A percentile compares a stretch with the other conserved stretches of the same genome.
Evolutionary conservation across 2,113 vertebrate species (phyloP).

Genomic region (Embiotoca jacksoni): DNA sequence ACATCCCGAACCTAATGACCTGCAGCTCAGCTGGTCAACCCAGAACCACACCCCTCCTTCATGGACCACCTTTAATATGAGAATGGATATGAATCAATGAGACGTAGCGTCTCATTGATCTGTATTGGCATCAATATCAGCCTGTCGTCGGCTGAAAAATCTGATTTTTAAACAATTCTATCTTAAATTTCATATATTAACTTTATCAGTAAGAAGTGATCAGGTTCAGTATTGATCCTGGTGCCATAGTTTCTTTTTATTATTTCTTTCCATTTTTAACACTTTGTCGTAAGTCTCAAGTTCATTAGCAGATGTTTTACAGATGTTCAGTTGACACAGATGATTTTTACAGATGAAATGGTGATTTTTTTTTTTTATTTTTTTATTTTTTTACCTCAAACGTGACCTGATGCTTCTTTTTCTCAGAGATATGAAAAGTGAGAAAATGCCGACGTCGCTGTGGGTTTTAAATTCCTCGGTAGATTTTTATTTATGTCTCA

Average conservation of each 20-base stretch:
- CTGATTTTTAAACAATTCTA: background rate
- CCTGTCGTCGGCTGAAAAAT: background rate
- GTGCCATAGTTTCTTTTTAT: too few species aligned
- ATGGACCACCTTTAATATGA: slow-evolving; percentile 5
- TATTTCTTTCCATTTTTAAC: too few species aligned
- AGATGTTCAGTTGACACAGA: too few species aligned
- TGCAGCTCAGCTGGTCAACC: background rate
- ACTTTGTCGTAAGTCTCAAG: too few species aligned
- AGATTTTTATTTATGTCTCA: slow-evolving; percentile 31
- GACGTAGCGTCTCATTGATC: slow-evolving; percentile 4
- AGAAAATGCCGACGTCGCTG: background rate
- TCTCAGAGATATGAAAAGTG: background rate
- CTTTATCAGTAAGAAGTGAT: too few species aligned
- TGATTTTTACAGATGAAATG: background rate
- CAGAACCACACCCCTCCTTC: background rate
- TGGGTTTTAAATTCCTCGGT: background rate
- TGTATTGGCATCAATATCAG: background rate
- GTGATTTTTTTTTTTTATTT: background rate
- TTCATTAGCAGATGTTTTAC: too few species aligned
- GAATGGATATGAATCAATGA: background rate
- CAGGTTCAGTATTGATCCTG: too few species aligned
- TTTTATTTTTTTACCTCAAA: background rate
- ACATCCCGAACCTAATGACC: background rate
- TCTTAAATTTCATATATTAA: too few species aligned
- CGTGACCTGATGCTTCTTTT: background rate